These are phyloP conservation scores for Parnassius glacialis DNA, from an alignment of 2,888 invertebrate species.

Conservation along the genomic window DNA sequence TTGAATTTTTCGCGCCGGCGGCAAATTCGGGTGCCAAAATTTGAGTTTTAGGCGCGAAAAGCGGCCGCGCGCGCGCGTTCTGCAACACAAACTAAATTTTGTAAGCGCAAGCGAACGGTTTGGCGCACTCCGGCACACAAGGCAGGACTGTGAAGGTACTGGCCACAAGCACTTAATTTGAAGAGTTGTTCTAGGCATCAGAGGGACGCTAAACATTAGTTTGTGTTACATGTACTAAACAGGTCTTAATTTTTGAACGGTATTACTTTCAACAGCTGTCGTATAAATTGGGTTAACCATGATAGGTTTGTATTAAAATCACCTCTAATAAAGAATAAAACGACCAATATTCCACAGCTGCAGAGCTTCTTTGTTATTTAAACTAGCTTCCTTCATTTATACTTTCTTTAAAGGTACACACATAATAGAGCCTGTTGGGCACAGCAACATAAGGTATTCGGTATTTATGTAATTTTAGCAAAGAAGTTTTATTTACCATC, in stretches of 20 bases:
- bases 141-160: slow-evolving; percentile 69
- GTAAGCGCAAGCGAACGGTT: slow-evolving; percentile 67
- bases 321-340: background rate
- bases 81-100: slow-evolving; percentile 75
- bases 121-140: slow-evolving; percentile 48
- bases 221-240: slow-evolving; percentile 26
- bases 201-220: slow-evolving; percentile 28
- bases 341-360: too few species aligned
- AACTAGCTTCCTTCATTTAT: too few species aligned
- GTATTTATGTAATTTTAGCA: too few species aligned
- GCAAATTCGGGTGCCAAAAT: slow-evolving; percentile 55
- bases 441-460: too few species aligned
- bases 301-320: background rate
- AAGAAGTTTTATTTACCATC: too few species aligned
- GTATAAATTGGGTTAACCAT: slow-evolving; percentile 1
- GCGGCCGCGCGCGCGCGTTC: slow-evolving; percentile 74
- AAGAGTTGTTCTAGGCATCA: slow-evolving; percentile 34
- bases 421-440: too few species aligned
- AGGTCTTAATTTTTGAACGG: slow-evolving; percentile 29
- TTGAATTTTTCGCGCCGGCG: slow-evolving; percentile 26
- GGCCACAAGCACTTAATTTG: slow-evolving; percentile 45
- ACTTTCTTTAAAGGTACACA: too few species aligned
- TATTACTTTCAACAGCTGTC: slow-evolving; percentile 21
- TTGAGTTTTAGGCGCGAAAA: slow-evolving; percentile 67
- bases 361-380: too few species aligned